Conservation (phyloP, 1,140 invertebrate genomes). For the Lordiphosa stackelbergi region DNA sequence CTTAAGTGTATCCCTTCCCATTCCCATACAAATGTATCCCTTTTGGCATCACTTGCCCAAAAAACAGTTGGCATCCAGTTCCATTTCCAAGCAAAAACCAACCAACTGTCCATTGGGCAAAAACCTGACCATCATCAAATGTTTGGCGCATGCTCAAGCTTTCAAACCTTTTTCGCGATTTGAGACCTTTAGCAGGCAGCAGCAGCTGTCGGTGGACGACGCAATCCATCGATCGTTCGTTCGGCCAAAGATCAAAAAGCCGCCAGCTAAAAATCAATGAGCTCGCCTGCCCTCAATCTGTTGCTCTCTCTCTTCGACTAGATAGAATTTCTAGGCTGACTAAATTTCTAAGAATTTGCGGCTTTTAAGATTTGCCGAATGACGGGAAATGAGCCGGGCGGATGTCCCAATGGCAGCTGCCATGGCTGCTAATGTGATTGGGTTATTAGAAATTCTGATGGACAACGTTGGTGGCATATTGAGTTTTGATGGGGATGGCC, state of each 20-base stretch:
- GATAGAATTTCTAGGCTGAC: conserved; percentile 69
- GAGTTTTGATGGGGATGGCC: conserved; percentile 10
- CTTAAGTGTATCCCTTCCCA: no score
- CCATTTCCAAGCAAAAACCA: not conserved
- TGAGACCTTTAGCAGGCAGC: conserved; percentile 46
- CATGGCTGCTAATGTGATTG: conserved; percentile 7
- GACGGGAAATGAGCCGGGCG: conserved; percentile 47
- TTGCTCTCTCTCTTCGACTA: conserved; percentile 34
- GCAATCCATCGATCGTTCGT: conserved; percentile 20
- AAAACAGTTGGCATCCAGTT: no score
- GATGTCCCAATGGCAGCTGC: conserved; percentile 53
- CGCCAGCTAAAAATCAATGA: conserved; percentile 15
- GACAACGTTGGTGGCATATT: conserved; percentile 55
- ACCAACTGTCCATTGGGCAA: conserved; percentile 25
- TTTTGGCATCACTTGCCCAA: no score
- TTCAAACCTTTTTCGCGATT: conserved; percentile 72
- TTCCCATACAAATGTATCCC: no score
- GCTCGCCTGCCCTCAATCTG: no score
- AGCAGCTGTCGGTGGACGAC: conserved; percentile 43
- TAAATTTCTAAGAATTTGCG: conserved; percentile 58
- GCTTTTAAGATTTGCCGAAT: conserved; percentile 67
- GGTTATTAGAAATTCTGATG: conserved; percentile 5
- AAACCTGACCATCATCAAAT: conserved; percentile 30
- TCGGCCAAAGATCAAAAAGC: conserved; percentile 66
- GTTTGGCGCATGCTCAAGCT: conserved; percentile 68